phyloP scores from a whole-genome alignment of 2,113 vertebrate genomes.

The Elanoides forficatus region DNA sequence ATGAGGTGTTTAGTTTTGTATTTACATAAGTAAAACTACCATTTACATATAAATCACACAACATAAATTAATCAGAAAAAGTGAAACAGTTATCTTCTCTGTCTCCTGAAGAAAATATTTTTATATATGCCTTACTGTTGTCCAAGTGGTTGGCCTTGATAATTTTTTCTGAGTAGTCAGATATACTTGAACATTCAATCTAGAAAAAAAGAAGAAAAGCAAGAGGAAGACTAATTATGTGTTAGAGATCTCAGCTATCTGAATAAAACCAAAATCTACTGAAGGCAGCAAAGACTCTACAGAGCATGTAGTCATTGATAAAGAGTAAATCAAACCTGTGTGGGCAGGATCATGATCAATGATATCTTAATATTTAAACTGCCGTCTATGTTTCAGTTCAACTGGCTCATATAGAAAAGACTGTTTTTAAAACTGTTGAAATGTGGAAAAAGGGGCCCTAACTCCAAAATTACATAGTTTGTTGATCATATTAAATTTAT shows the following conservation, averaged over 20 bases:
- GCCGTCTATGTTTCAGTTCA: not conserved
- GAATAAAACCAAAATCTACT: not conserved
- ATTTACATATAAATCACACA: not conserved
- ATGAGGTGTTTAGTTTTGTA: not conserved
- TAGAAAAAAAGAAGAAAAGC: constrained; percentile 51
- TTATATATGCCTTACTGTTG: constrained; percentile 82
- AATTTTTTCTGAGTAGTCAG: constrained; percentile 97
- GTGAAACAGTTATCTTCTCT: not conserved
- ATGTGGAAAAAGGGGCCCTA: not conserved
- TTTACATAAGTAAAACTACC: not conserved
- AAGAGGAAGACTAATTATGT: not conserved
- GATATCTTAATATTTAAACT: not conserved
- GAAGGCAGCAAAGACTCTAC: not conserved
- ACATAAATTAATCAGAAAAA: not conserved
- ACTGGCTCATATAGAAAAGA: not conserved
- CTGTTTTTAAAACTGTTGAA: not conserved
- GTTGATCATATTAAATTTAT: not conserved
- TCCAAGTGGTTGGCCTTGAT: constrained; percentile 98
- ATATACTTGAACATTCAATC: constrained; percentile 99
- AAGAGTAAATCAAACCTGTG: not conserved
- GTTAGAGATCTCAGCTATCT: not conserved
- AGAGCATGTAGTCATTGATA: not conserved
- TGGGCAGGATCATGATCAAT: not conserved
- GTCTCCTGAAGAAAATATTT: not conserved
- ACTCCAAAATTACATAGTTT: not conserved